These are phyloP conservation scores for Actenoides lindsayi DNA, from an alignment of 2,113 vertebrate species.

Conservation along the genomic window DNA sequence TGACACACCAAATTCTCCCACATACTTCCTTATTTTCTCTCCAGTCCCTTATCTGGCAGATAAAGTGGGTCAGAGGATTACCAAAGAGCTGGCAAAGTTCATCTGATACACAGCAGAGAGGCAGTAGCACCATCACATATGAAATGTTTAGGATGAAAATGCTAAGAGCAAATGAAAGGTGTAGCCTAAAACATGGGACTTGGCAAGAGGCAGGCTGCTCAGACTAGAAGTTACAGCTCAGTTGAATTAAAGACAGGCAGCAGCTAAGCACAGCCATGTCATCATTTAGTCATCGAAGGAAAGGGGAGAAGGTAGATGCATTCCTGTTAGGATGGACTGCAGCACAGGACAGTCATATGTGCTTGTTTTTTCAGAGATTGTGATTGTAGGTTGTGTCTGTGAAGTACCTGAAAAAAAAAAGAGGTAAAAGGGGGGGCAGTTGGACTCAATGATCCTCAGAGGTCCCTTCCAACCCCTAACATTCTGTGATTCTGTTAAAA, in stretches of 20 bases:
- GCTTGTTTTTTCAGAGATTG: not conserved
- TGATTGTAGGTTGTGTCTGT: not conserved
- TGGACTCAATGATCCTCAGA: too few species aligned
- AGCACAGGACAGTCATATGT: accelerated
- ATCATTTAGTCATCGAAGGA: not conserved
- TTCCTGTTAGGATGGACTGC: not conserved
- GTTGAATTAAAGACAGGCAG: not conserved
- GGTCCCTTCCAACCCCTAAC: too few species aligned
- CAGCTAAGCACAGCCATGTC: not conserved
- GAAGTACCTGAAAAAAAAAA: not conserved
- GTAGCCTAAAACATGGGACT: not conserved
- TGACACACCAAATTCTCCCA: not conserved
- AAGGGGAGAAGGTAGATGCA: not conserved
- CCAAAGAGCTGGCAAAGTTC: not conserved
- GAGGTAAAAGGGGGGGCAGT: too few species aligned
- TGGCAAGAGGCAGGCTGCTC: not conserved
- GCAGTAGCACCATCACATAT: not conserved
- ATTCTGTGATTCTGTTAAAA: not conserved
- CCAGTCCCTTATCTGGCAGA: not conserved
- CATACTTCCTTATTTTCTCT: not conserved
- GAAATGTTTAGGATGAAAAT: not conserved
- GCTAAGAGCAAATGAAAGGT: not conserved
- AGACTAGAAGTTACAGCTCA: not conserved
- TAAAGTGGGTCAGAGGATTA: not conserved
- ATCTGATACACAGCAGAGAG: not conserved